These are phyloP conservation scores for Diachasma alloeum DNA, from an alignment of 1,140 invertebrate genomes.

Conservation along the genomic window DNA sequence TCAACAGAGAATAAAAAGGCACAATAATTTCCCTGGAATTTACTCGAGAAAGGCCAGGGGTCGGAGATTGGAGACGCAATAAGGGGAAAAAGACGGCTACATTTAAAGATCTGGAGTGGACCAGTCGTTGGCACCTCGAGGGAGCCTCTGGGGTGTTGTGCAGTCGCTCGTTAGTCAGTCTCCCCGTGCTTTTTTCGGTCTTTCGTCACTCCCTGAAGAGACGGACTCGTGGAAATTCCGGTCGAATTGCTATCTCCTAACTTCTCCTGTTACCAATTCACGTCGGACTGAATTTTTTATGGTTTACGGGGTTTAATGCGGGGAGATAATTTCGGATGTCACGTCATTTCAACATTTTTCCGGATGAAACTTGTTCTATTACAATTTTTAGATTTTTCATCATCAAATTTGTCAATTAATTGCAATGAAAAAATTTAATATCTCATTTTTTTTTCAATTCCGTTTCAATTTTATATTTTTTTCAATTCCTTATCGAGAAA, in stretches of 20 bases:
- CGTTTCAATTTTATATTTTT: too few relatives aligned
- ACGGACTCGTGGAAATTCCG: neutral
- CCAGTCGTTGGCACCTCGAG: neutral
- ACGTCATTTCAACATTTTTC: too few relatives aligned
- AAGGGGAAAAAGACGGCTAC: neutral
- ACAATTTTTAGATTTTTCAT: too few relatives aligned
- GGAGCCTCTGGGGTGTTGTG: neutral
- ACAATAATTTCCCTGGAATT: slow-evolving; percentile 15
- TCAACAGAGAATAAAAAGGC: slow-evolving; percentile 49
- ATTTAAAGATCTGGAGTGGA: neutral
- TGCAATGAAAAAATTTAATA: too few relatives aligned
- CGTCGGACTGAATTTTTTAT: neutral
- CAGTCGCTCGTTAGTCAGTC: neutral
- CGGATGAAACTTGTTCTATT: too few relatives aligned
- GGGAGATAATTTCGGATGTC: too few relatives aligned
- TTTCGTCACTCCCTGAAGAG: neutral
- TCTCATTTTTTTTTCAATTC: too few relatives aligned
- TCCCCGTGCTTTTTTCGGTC: neutral
- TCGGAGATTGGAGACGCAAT: neutral
- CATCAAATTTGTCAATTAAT: too few relatives aligned
- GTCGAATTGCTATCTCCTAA: neutral
- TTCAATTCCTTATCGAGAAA: too few relatives aligned
- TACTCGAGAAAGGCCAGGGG: neutral
- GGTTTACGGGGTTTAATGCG: too few relatives aligned
- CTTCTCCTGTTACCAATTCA: neutral